A percentile compares a stretch with the other conserved stretches of the same genome.
These are phyloP conservation scores for Drosophila lacicola DNA, from an alignment of 2,888 invertebrate species.

Conservation along the genomic window DNA sequence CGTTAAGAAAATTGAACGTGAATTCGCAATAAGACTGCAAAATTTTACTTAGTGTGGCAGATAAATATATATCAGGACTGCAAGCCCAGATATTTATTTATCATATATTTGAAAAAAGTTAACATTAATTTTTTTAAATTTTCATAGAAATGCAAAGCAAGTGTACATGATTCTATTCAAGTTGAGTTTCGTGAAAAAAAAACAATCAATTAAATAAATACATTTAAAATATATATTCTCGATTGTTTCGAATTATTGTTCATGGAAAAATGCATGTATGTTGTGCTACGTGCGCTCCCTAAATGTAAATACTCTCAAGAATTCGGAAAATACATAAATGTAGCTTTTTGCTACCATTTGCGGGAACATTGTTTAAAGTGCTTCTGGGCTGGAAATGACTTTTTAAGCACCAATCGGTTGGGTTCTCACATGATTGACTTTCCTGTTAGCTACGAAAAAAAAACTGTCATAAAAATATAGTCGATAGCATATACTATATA, in stretches of 20 bases:
- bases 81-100: no score
- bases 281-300: slow-evolving; percentile 15
- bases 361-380: neutral
- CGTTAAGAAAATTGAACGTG: slow-evolving; percentile 12
- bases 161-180: neutral
- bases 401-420: slow-evolving; percentile 6
- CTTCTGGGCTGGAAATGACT: slow-evolving; percentile 16
- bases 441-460: slow-evolving; percentile 4
- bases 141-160: neutral
- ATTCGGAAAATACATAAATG: slow-evolving; percentile 2
- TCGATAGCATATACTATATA: slow-evolving; percentile 3
- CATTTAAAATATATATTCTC: neutral
- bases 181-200: neutral
- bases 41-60: neutral
- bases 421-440: slow-evolving; percentile 11
- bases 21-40: slow-evolving; percentile 4
- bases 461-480: slow-evolving; percentile 11
- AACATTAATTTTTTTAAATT: no score
- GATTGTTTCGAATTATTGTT: neutral
- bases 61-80: neutral
- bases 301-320: neutral
- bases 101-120: no score
- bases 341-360: neutral
- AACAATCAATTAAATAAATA: slow-evolving; percentile 3
- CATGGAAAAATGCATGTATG: slow-evolving; percentile 17